A percentile compares a stretch with the other conserved stretches of the same genome.
Conservation (phyloP, 2,797 vertebrate genomes). For the Tachyglossus aculeatus region DNA sequence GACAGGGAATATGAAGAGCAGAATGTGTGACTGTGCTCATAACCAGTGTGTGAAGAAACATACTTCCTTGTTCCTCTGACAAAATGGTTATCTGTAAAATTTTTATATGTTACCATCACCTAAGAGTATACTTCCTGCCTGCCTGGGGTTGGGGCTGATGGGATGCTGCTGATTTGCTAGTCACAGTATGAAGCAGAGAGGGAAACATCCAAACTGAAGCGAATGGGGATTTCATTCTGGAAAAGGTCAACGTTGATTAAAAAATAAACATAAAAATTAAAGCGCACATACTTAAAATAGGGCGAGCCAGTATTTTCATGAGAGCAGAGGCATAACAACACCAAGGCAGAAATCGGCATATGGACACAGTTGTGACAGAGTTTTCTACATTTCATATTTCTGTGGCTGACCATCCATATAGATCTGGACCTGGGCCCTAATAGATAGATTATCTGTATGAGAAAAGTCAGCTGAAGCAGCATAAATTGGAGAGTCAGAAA, state of each 20-base stretch:
- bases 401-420: not conserved
- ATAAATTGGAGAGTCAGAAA: too few species aligned
- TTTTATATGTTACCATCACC: conserved; percentile 3
- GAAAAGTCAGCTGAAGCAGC: not conserved
- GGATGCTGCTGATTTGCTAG: too few species aligned
- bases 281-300: not conserved
- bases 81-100: conserved; percentile 5
- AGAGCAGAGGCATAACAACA: not conserved
- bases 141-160: too few species aligned
- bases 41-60: conserved; percentile 46
- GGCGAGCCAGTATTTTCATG: not conserved
- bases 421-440: not conserved
- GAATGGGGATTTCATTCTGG: not conserved
- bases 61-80: conserved; percentile 37
- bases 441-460: not conserved
- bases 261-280: not conserved
- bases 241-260: not conserved
- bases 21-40: not conserved
- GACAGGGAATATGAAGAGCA: not conserved
- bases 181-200: not conserved
- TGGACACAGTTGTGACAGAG: too few species aligned
- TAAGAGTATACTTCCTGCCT: conserved; percentile 3
- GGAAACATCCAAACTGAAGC: not conserved
- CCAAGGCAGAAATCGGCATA: not conserved
- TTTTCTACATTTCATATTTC: not conserved